These are phyloP conservation scores for Epirrhoe tristata DNA, from an alignment of 2,888 invertebrate species.

Conservation along the genomic window DNA sequence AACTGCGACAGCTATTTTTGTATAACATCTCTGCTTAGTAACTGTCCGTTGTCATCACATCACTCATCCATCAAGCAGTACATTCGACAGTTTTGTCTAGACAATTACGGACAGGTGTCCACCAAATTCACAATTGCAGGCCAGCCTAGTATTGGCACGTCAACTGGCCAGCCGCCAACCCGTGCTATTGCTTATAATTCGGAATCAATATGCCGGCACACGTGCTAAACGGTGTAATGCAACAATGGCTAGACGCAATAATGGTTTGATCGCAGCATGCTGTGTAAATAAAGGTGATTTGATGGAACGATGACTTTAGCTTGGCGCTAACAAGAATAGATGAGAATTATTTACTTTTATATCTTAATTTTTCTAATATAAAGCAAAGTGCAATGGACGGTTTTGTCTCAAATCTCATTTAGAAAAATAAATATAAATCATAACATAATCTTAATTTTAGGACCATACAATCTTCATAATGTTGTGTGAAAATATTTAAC, in stretches of 20 bases:
- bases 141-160: conserved; percentile 63
- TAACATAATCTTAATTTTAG: not conserved
- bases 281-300: conserved; percentile 7
- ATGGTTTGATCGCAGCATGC: conserved; percentile 12
- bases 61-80: not conserved
- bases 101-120: conserved; percentile 11
- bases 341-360: not conserved
- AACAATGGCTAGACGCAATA: conserved; percentile 34
- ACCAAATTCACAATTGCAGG: conserved; percentile 47
- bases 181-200: conserved; percentile 81
- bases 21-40: not conserved
- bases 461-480: not conserved
- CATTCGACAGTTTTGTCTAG: not conserved
- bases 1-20: not conserved
- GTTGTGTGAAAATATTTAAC: not conserved
- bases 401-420: too few relatives aligned
- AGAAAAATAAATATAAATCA: too few relatives aligned
- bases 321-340: not conserved
- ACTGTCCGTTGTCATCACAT: not conserved
- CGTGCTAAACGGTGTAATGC: conserved; percentile 33
- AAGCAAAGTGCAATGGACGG: too few relatives aligned
- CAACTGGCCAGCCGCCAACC: conserved; percentile 72
- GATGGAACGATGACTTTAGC: conserved; percentile 4
- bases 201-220: conserved; percentile 82
- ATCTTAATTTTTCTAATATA: too few relatives aligned